These are phyloP conservation scores for Oligia latruncula DNA, from an alignment of 2,888 invertebrate genomes.

Conservation along the genomic window DNA sequence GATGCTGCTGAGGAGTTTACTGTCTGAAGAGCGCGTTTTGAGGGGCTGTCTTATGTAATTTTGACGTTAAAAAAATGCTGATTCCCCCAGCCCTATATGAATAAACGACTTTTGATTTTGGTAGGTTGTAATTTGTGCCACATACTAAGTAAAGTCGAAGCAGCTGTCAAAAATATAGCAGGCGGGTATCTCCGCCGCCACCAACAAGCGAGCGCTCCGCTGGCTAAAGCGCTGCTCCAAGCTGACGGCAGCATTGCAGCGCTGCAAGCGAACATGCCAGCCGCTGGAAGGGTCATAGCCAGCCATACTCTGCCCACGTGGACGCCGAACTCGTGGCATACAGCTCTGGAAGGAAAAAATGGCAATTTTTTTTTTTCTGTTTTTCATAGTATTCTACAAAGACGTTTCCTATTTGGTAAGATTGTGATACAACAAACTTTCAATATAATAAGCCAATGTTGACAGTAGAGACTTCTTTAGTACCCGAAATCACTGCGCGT, in stretches of 20 bases:
- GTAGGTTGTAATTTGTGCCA: conserved; percentile 24
- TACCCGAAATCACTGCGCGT: too few relatives aligned
- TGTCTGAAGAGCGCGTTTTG: neutral
- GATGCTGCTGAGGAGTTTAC: neutral
- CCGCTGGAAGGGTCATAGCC: conserved; percentile 94
- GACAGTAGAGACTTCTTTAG: too few relatives aligned
- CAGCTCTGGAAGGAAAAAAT: conserved; percentile 90
- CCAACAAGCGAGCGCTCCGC: conserved; percentile 97
- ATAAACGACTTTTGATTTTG: neutral
- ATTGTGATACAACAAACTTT: neutral
- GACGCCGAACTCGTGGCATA: conserved; percentile 97
- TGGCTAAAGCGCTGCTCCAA: conserved; percentile 97
- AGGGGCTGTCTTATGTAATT: neutral
- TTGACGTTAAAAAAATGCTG: neutral
- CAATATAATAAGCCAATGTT: neutral
- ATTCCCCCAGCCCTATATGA: neutral
- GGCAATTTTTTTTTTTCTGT: neutral
- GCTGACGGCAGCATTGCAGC: conserved; percentile 98
- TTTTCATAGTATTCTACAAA: neutral
- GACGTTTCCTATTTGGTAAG: neutral
- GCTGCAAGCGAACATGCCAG: conserved; percentile 97
- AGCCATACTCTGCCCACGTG: conserved; percentile 96
- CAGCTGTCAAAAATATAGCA: conserved; percentile 95
- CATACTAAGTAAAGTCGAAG: conserved; percentile 93
- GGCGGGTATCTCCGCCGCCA: conserved; percentile 94